Evolutionary conservation across 2,113 vertebrate species (phyloP), one percentile per base, ranked within the genome.

Genomic region (Eretmochelys imbricata): DNA sequence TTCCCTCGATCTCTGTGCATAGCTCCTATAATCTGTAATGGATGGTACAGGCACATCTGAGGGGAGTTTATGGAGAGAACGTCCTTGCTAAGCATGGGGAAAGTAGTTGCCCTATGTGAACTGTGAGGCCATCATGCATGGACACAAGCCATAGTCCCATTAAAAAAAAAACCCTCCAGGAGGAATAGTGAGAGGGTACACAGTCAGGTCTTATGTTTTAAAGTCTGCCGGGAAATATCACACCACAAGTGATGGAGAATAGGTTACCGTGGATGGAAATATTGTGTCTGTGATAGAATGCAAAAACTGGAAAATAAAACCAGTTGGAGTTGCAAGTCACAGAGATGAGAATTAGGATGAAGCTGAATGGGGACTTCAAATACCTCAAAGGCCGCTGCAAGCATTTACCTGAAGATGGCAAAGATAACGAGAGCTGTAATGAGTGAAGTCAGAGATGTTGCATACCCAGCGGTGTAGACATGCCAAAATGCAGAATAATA

Each of bases 401-500:
- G 31, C 55, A 75, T 89, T 97, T 97, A 98, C 98, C 98, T 98
- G 96, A 98, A 98, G 78, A 97, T 95, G 91, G 96, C 93, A 95
- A 98, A 98, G 96, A 98, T 96, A 89, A 98, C 95, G 46, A 98
- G 94, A 80, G 98, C 98, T 80, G 97, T 96, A 83, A 98, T 89
- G 89, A 98, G 96, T 5, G 98, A 96, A 82, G 95, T 96, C 90
- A 98, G 88, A 2, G 98, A 98, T 20, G 97, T 97, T 31, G 97
- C 98, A 53, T 98, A 98, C 82, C 98, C 98, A 2, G 97, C 95
- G 1, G 98, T 98, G 96, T 98, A 98, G 86, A 98, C 94, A 20
- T 96, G 82, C 97, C 98, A 98, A 96, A 98, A 97, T 10, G 92
- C 94, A 87, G 98, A 96, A 95, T 98, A 98, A 94, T 98, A 98